A percentile compares a stretch with the other conserved stretches of the same genome.
These are phyloP conservation scores for Dolomedes plantarius DNA, from an alignment of 2,888 invertebrate genomes.

Conservation along the genomic window DNA sequence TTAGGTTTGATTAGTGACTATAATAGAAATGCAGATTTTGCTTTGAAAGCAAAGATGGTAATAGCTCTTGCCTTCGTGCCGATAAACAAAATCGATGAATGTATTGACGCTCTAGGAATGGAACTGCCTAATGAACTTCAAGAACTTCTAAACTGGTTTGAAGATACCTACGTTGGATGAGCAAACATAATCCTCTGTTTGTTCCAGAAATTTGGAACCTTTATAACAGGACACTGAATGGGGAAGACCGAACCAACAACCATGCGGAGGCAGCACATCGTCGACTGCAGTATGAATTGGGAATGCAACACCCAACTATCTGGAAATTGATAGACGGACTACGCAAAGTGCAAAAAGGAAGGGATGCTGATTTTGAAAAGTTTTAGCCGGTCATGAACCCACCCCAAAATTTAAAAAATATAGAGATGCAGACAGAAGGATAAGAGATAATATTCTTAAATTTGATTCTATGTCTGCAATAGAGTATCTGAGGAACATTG, in stretches of 20 bases:
- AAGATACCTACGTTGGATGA: conserved; percentile 44
- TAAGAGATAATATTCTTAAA: no score
- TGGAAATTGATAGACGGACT: conserved; percentile 49
- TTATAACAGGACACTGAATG: conserved; percentile 20
- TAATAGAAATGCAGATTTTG: conserved; percentile 15
- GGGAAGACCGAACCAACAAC: conserved; percentile 38
- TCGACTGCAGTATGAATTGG: conserved; percentile 31
- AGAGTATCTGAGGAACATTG: no score
- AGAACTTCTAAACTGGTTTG: conserved; percentile 44
- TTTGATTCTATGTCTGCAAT: no score
- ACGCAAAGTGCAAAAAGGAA: conserved; percentile 24
- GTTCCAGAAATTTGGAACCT: conserved; percentile 10
- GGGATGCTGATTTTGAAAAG: conserved; percentile 24
- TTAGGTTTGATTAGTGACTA: conserved; percentile 16
- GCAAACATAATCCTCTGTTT: neutral
- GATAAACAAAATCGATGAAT: conserved; percentile 13
- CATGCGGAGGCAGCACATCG: conserved; percentile 51
- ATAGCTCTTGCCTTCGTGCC: conserved; percentile 9
- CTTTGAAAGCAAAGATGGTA: conserved; percentile 29
- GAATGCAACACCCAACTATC: conserved; percentile 33
- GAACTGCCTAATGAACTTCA: conserved; percentile 12
- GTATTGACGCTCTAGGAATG: conserved; percentile 11
- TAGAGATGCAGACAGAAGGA: neutral
- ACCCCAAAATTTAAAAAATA: conserved; percentile 8
- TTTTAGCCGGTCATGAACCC: no score